Evolutionary conservation across 2,797 vertebrate genomes (phyloP).

Genomic region (Lepidocolaptes lacrymiger): DNA sequence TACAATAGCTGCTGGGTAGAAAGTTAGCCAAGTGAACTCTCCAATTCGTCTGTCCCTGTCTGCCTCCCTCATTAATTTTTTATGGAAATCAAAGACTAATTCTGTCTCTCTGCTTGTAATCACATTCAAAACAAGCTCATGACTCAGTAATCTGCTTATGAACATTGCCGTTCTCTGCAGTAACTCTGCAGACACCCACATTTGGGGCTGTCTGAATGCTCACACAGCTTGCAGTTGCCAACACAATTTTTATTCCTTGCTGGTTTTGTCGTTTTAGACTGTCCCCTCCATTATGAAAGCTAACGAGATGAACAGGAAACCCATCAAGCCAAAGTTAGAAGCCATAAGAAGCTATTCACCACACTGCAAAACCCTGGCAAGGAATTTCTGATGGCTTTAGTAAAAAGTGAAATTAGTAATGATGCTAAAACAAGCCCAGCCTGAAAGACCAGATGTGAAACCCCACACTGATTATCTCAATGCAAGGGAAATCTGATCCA

Average conservation of each 20-base stretch:
- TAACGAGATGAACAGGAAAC: slow-evolving; percentile 52
- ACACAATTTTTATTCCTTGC: not conserved
- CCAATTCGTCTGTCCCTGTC: slow-evolving; percentile 16
- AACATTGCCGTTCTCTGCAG: slow-evolving; percentile 20
- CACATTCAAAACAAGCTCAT: slow-evolving; percentile 50
- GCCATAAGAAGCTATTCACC: slow-evolving; percentile 49
- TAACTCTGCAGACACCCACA: slow-evolving; percentile 13
- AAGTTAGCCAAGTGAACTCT: slow-evolving; percentile 55
- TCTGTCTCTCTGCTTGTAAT: slow-evolving; percentile 42
- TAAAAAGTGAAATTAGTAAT: slow-evolving; percentile 22
- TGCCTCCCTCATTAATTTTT: slow-evolving; percentile 45
- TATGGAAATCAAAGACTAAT: slow-evolving; percentile 52
- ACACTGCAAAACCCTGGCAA: slow-evolving; percentile 31
- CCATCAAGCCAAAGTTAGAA: slow-evolving; percentile 37
- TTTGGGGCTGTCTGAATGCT: slow-evolving; percentile 20
- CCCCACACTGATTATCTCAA: not conserved
- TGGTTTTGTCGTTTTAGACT: slow-evolving; percentile 12
- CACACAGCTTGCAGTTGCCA: slow-evolving; percentile 31
- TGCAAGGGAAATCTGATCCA: not conserved
- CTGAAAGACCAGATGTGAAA: slow-evolving; percentile 38
- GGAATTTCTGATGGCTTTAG: slow-evolving; percentile 34
- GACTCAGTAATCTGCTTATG: slow-evolving; percentile 55
- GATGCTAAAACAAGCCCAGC: slow-evolving; percentile 27
- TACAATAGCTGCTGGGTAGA: slow-evolving; percentile 40
- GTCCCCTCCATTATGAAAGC: slow-evolving; percentile 40